Evolutionary conservation across 1,140 invertebrate species (phyloP).

Genomic region (Micrasema minimum): DNA sequence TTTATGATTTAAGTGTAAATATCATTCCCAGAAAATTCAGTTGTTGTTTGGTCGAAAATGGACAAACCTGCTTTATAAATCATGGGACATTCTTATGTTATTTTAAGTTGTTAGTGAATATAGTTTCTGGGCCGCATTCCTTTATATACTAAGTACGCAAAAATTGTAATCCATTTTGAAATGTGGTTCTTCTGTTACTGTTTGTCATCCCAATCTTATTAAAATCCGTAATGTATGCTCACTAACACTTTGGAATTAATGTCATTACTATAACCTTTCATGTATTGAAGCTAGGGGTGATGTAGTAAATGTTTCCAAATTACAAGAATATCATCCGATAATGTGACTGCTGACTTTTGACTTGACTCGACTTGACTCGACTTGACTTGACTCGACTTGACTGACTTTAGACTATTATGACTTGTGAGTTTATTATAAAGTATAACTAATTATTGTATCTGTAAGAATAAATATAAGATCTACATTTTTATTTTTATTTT

Average conservation of each 20-base stretch:
- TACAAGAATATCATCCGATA: neutral
- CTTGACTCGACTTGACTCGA: too few species aligned
- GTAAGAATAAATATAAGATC: slow-evolving; percentile 42
- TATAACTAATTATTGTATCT: slow-evolving; percentile 37
- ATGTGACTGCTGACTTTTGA: slow-evolving; percentile 17
- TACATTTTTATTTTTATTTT: slow-evolving; percentile 37
- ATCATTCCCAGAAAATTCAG: slow-evolving; percentile 33
- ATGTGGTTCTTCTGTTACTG: slow-evolving; percentile 6
- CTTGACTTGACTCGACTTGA: too few species aligned
- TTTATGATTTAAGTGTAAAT: slow-evolving; percentile 44
- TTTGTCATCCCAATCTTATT: too few species aligned
- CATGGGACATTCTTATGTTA: slow-evolving; percentile 9
- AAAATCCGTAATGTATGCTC: too few species aligned
- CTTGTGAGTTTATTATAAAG: slow-evolving; percentile 27
- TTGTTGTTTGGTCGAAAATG: slow-evolving; percentile 4
- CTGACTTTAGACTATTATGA: slow-evolving; percentile 5
- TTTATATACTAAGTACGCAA: slow-evolving; percentile 2
- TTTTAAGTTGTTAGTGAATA: slow-evolving; percentile 19
- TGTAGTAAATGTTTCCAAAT: too few species aligned
- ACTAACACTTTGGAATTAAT: too few species aligned
- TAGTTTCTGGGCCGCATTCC: slow-evolving; percentile 14
- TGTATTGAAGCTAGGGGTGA: too few species aligned
- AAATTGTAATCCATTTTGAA: slow-evolving; percentile 7
- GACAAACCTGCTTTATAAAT: slow-evolving; percentile 10
- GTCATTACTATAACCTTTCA: too few species aligned